Conservation (phyloP, 2,797 vertebrate species). For the Cyclura pinguis region DNA sequence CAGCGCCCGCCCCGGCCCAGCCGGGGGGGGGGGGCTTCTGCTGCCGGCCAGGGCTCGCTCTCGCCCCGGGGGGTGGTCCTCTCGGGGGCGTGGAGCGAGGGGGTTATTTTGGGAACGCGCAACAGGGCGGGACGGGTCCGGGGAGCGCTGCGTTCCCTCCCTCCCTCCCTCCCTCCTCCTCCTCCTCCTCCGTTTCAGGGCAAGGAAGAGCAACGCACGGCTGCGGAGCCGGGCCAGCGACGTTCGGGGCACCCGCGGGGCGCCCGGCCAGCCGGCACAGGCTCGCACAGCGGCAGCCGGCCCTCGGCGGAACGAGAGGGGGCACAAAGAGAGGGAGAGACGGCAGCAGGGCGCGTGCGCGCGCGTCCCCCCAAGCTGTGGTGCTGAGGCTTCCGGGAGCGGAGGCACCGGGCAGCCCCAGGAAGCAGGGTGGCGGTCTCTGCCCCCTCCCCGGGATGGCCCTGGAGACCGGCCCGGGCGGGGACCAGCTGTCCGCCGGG, state of each 20-base stretch:
- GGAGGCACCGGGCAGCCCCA: too few species aligned
- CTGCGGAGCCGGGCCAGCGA: not conserved
- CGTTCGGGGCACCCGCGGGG: not conserved
- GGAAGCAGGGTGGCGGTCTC: too few species aligned
- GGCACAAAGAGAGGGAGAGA: not conserved
- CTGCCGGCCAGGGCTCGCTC: not conserved
- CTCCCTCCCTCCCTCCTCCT: not conserved
- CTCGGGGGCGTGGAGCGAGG: too few species aligned
- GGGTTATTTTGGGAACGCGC: not conserved
- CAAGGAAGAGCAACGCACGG: too few species aligned
- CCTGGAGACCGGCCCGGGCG: too few species aligned
- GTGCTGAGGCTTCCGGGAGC: not conserved
- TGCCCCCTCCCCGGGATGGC: not conserved
- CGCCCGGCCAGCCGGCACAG: not conserved
- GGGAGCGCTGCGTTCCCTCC: fast-evolving
- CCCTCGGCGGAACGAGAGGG: not conserved
- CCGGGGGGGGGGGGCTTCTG: too few species aligned
- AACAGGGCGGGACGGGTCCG: not conserved
- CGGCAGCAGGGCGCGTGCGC: too few species aligned
- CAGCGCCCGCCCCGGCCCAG: too few species aligned
- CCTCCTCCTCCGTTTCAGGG: too few species aligned
- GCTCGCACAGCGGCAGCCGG: not conserved
- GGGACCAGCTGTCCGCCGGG: too few species aligned
- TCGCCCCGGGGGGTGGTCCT: too few species aligned
- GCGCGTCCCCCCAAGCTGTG: too few species aligned